Base-by-base conservation (phyloP, 2,888 invertebrate genomes). In the Pilophorus perplexus region DNA sequence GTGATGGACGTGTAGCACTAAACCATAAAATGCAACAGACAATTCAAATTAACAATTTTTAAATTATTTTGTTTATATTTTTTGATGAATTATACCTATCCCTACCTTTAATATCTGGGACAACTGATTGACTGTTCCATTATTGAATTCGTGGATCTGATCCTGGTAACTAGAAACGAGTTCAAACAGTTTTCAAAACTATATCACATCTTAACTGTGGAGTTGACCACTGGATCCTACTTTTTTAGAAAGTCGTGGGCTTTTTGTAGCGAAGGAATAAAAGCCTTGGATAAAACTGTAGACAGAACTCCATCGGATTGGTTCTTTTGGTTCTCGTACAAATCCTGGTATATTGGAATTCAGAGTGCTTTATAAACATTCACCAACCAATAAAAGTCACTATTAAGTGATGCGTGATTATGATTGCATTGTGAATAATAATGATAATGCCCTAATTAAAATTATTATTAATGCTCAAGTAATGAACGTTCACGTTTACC, bases 1-100 rank as follows among this genome's bases (percentile, higher is more conserved):
- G 50, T 40, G 20, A 67, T 52, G 25, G 69, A 69, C 22, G 64
- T 69, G 46, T 69, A 69, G 27, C 68, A 68, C 68, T 68, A 22
- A n/a, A 8, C 3, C n/a, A 23, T 2, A 48, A 5, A 42, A 44
- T 48, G 20, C 20, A n/a, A n/a, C n/a, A n/a, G 3, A 18, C 12
- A 44, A 18, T 3, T 3, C 33, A 10, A 14, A 46, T 60, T 38
- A 44, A 50, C 23, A 40, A 12, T 27, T 23, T 38, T 28, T 60
- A 23, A 23, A 33, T 46, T 38, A 37, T 16, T 40, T 65, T 44
- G 42, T n/a, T 25, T 8, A 42, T 23, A 54, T n/a, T n/a, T n/a
- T n/a, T n/a, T n/a, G n/a, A n/a, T n/a, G n/a, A n/a, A n/a, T n/a
- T n/a, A n/a, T n/a, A n/a, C n/a, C 50, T n/a, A 38, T 33, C 46